A percentile compares a stretch with the other conserved stretches of the same genome.
Conservation (phyloP, 1,140 invertebrate species). For the Drosophila kikkawai region DNA sequence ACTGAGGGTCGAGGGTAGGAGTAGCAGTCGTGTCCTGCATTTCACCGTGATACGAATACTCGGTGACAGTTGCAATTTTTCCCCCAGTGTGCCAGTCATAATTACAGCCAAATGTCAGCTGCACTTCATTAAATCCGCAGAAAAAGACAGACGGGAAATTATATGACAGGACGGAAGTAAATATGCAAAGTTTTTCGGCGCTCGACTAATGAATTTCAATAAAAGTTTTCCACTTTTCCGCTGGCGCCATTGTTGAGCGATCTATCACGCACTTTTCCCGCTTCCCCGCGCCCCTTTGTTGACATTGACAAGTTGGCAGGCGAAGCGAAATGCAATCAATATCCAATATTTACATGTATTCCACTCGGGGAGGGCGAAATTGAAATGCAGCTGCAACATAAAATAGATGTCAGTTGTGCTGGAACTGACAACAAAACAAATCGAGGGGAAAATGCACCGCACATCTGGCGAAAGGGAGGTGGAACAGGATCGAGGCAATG, state of each 20-base stretch:
- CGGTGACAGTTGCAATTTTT: conserved; percentile 52
- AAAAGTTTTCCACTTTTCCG: conserved; percentile 36
- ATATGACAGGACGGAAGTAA: conserved; percentile 41
- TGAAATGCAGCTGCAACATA: conserved; percentile 59
- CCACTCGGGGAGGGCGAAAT: conserved; percentile 29
- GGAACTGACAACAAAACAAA: conserved; percentile 63
- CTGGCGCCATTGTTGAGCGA: conserved; percentile 48
- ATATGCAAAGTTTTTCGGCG: conserved; percentile 48
- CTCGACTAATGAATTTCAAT: conserved; percentile 66
- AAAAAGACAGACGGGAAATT: conserved; percentile 18
- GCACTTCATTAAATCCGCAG: conserved; percentile 55
- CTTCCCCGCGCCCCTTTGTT: conserved; percentile 15
- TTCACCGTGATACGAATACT: neutral
- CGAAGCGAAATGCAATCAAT: conserved; percentile 76
- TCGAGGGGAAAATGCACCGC: conserved; percentile 43
- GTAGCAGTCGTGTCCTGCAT: neutral
- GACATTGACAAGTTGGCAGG: conserved; percentile 73
- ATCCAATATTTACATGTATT: conserved; percentile 62
- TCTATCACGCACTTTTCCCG: conserved; percentile 48
- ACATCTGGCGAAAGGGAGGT: neutral
- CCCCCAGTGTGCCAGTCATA: conserved; percentile 51
- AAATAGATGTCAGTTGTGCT: conserved; percentile 67
- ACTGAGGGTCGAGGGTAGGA: neutral
- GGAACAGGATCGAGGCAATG: neutral
- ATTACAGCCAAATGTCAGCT: conserved; percentile 61